Conservation (phyloP, 2,113 vertebrate species). For the Piprites chloris region DNA sequence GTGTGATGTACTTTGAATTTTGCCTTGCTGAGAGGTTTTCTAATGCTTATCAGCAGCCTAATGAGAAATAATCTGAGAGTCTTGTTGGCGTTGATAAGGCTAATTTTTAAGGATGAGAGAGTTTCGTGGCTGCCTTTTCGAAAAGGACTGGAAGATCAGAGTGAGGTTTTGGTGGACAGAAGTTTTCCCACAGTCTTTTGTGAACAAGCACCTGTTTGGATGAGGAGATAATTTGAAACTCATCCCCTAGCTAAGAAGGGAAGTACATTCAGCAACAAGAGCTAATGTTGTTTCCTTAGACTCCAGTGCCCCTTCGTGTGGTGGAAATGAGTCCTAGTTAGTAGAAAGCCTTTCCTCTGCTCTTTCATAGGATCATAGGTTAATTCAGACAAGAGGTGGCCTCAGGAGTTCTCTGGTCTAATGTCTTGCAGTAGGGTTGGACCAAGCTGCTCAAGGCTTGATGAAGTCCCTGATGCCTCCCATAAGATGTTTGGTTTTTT, state of each 20-base stretch:
- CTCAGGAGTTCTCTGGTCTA: background rate
- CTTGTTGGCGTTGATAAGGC: background rate
- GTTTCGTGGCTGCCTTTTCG: background rate
- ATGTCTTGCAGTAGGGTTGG: rapidly evolving
- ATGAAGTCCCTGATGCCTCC: background rate
- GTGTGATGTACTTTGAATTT: background rate
- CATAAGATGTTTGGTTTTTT: background rate
- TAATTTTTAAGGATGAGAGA: background rate
- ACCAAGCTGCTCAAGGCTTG: background rate
- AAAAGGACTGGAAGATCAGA: background rate
- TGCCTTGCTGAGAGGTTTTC: background rate
- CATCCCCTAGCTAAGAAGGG: background rate
- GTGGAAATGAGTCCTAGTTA: background rate
- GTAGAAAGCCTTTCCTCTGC: background rate
- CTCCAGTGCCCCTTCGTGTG: too few relatives aligned
- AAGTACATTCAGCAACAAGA: background rate
- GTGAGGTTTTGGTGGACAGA: background rate
- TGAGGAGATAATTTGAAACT: background rate
- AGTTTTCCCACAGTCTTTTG: background rate
- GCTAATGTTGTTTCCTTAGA: background rate
- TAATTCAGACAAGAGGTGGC: background rate
- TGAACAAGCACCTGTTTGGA: background rate
- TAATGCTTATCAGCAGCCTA: background rate
- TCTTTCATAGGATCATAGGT: background rate
- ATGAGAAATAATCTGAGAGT: background rate